phyloP scores from a whole-genome alignment of 2,888 invertebrate genomes.

The Hypolimnas misippus region DNA sequence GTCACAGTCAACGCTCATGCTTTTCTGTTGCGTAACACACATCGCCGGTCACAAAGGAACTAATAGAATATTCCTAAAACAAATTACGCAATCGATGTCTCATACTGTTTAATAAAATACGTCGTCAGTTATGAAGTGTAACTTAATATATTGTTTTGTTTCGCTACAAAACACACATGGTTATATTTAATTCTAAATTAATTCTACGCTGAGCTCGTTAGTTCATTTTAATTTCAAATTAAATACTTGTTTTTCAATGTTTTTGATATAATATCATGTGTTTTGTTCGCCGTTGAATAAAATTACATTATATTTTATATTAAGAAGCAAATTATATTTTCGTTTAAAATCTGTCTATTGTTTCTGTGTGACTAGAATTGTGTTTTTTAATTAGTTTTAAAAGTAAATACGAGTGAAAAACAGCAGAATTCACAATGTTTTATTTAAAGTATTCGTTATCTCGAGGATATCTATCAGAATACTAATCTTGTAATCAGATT shows the following conservation, averaged over 20 bases:
- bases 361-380: not conserved
- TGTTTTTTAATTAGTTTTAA: not conserved
- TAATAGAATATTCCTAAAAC: no score
- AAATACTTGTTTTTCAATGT: conserved; percentile 29
- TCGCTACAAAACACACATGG: conserved; percentile 24
- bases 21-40: not conserved
- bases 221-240: conserved; percentile 39
- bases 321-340: not conserved
- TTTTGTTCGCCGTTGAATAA: not conserved
- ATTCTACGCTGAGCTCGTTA: conserved; percentile 34
- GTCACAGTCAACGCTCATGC: not conserved
- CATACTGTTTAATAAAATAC: no score
- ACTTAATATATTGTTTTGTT: conserved; percentile 16
- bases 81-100: conserved; percentile 3
- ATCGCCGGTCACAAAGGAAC: not conserved
- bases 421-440: no score
- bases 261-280: conserved; percentile 17
- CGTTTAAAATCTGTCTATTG: not conserved
- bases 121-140: not conserved
- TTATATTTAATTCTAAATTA: conserved; percentile 38
- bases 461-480: no score
- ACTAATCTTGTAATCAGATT: no score
- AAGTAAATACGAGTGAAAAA: not conserved
- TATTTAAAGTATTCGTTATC: no score
- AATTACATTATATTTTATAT: not conserved